These are phyloP conservation scores for Drosophila neonasuta DNA, from an alignment of 2,888 invertebrate species.

Conservation along the genomic window DNA sequence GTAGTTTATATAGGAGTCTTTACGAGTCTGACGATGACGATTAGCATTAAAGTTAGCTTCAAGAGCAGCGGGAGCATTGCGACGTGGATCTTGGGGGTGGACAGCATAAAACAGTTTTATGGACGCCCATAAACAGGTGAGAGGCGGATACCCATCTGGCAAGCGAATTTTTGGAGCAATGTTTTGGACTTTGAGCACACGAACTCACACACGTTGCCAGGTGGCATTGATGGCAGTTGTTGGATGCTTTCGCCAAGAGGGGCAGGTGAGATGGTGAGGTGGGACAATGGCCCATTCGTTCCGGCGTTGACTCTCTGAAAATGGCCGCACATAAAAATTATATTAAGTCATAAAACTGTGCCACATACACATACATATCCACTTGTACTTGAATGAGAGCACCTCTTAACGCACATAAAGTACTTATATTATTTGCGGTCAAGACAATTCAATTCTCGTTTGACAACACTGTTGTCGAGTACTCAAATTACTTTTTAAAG, in stretches of 20 bases:
- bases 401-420: conserved; percentile 42
- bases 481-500: conserved; percentile 30
- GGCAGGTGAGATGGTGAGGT: neutral
- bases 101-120: conserved; percentile 70
- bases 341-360: conserved; percentile 73
- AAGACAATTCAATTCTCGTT: conserved; percentile 69
- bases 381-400: conserved; percentile 8
- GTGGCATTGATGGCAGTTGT: conserved; percentile 46
- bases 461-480: conserved; percentile 23
- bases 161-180: conserved; percentile 35
- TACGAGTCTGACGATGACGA: conserved; percentile 61
- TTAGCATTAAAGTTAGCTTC: conserved; percentile 71
- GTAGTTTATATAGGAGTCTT: conserved; percentile 47
- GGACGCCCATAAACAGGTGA: conserved; percentile 65
- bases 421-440: conserved; percentile 64
- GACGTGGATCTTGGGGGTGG: neutral
- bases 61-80: neutral
- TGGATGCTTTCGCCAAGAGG: neutral
- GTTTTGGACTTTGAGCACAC: conserved; percentile 19
- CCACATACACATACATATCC: conserved; percentile 1
- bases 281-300: conserved; percentile 9
- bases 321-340: conserved; percentile 74
- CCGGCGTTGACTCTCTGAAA: conserved; percentile 48
- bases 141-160: conserved; percentile 44
- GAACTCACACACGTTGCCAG: conserved; percentile 27